Evolutionary conservation across 2,888 invertebrate species (phyloP).

Genomic region (Nemoura dubitans): DNA sequence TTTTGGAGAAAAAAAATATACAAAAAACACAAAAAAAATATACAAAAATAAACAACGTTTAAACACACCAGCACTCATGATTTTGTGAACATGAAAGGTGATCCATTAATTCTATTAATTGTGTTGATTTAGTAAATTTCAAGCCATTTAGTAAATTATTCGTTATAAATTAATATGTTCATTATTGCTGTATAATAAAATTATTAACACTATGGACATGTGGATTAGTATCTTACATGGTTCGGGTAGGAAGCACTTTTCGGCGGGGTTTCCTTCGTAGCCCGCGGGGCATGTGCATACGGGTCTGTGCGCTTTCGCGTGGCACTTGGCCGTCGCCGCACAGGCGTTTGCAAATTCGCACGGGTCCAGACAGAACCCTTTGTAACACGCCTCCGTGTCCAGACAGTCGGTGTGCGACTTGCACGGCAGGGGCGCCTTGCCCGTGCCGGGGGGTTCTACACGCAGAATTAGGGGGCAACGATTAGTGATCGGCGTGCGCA

Average conservation of each 20-base stretch:
- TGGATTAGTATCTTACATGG: conserved; percentile 72
- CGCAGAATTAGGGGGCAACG: conserved; percentile 26
- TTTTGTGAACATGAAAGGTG: background rate
- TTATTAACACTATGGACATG: conserved; percentile 35
- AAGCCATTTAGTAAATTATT: conserved; percentile 26
- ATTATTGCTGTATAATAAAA: conserved; percentile 9
- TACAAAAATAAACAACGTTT: background rate
- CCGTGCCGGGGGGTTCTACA: conserved; percentile 53
- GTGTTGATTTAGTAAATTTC: conserved; percentile 9
- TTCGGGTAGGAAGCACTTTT: conserved; percentile 78
- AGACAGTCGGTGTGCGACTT: conserved; percentile 59
- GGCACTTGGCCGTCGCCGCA: conserved; percentile 58
- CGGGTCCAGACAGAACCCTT: conserved; percentile 65
- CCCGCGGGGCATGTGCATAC: conserved; percentile 75
- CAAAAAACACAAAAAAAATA: conserved; percentile 8
- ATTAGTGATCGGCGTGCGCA: background rate
- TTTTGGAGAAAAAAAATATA: conserved; percentile 13
- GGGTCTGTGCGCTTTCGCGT: conserved; percentile 57
- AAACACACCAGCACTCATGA: conserved; percentile 8
- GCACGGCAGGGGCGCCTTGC: conserved; percentile 54
- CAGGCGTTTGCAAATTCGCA: conserved; percentile 62
- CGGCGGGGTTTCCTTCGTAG: conserved; percentile 82
- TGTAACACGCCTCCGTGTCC: conserved; percentile 58
- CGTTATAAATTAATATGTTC: background rate
- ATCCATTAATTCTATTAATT: background rate